Base-by-base conservation (phyloP, 2,113 vertebrate genomes). In the Heterotis niloticus region DNA sequence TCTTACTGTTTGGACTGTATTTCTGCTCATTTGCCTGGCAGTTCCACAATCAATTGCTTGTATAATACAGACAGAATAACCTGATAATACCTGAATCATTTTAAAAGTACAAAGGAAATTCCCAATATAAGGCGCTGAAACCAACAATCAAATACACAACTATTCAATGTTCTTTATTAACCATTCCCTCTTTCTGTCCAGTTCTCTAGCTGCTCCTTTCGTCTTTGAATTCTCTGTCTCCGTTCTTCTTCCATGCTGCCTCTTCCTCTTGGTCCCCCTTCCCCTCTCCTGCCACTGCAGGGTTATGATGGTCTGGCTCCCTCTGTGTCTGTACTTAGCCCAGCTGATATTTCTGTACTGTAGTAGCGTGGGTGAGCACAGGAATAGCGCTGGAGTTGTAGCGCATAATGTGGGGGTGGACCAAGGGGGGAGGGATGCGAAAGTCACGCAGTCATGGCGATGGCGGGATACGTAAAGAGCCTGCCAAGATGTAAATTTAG, bases 301-400 rank as follows among this genome's bases (percentile, higher is more conserved):
- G 80, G 87, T 82, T 82, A 88, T 89, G 88, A 89, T 89, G 86
- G 87, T 87, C 76, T 88, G 89, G 89, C 88, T 87, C 80, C 87
- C 87, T 86, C 85, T 82, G 88, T 80, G 84, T 89, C 91, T 89
- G 89, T 89, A 92, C 87, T 87, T 88, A 82, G 84, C 90, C 88
- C 84, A 88, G 83, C 85, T 87, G 88, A 85, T 91, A 89, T 91
- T 92, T 91, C 80, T 80, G 87, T 83, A 84, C 82, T 83, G 82
- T 82, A 83, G 79, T 71, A 78, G 82, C 65, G 88, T 88, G 86
- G 88, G 90, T 76, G 85, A 88, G 54, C 77, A 81, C 91, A 89
- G 87, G 87, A 93, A 92, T 93, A 93, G 90, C 82, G 83, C 62
- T 72, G 73, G 87, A 89, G 88, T 92, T 90, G 91, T 92, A 91